Percentiles rank a stretch among this genome's conserved stretches.
Evolutionary conservation across 2,888 invertebrate genomes (phyloP).

Genomic region (Sialis fuliginosa): DNA sequence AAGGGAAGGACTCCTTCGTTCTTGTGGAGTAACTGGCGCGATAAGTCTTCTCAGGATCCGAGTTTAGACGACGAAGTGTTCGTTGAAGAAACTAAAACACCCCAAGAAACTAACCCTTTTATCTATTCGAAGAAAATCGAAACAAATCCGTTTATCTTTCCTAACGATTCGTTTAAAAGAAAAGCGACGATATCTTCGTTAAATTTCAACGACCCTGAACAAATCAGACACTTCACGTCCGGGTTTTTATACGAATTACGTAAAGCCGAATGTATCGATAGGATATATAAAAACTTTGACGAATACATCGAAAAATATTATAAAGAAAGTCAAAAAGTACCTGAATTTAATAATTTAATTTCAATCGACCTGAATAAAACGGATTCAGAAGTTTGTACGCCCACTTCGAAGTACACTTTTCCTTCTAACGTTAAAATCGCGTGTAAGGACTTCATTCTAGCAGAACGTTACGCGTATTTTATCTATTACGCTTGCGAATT

Average conservation of each 20-base stretch:
- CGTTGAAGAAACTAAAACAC: not conserved
- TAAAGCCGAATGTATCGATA: too few relatives aligned
- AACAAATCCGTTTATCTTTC: not conserved
- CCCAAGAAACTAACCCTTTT: not conserved
- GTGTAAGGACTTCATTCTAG: slow-evolving; percentile 17
- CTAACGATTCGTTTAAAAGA: not conserved
- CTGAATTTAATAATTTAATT: too few relatives aligned
- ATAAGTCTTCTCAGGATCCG: slow-evolving; percentile 1
- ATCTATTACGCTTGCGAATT: too few relatives aligned
- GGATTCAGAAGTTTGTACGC: slow-evolving; percentile 6
- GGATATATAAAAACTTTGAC: too few relatives aligned
- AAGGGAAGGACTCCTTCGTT: slow-evolving; percentile 6
- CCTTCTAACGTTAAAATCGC: slow-evolving; percentile 12
- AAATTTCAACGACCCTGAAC: too few relatives aligned
- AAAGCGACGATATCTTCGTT: too few relatives aligned
- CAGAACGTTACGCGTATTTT: slow-evolving; percentile 14
- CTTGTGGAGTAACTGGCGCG: slow-evolving; percentile 8
- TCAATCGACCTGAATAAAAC: not conserved
- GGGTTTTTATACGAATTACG: too few relatives aligned
- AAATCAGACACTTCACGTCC: too few relatives aligned
- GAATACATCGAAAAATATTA: too few relatives aligned
- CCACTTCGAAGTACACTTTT: slow-evolving; percentile 5
- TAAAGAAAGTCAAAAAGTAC: too few relatives aligned
- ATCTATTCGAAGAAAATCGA: not conserved
- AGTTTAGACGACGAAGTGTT: not conserved